These are phyloP conservation scores for Ceratina calcarata DNA, from an alignment of 1,140 invertebrate genomes.

Conservation along the genomic window DNA sequence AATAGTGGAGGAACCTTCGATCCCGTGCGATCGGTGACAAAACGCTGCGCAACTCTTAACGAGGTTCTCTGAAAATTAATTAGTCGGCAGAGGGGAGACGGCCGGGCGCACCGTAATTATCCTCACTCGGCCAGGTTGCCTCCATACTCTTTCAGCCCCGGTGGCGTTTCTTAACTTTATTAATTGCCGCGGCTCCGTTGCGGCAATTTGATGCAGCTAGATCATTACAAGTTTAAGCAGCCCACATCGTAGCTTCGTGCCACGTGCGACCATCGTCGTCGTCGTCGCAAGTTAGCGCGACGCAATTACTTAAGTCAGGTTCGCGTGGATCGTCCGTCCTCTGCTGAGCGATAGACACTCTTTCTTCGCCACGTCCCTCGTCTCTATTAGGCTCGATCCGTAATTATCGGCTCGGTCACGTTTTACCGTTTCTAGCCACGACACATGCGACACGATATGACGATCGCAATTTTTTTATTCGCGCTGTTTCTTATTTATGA, in stretches of 20 bases:
- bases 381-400: too few species aligned
- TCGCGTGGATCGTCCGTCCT: constrained; percentile 46
- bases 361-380: too few species aligned
- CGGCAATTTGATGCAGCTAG: constrained; percentile 57
- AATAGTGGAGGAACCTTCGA: too few species aligned
- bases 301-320: constrained; percentile 52
- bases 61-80: constrained; percentile 39
- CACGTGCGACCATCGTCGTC: constrained; percentile 2
- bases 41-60: neutral
- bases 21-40: too few species aligned
- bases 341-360: too few species aligned
- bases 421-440: too few species aligned
- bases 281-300: constrained; percentile 8
- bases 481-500: too few species aligned
- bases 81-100: neutral
- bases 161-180: constrained; percentile 61
- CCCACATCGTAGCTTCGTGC: neutral
- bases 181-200: constrained; percentile 57
- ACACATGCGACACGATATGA: too few species aligned
- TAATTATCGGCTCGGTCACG: constrained; percentile 6
- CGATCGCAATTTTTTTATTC: too few species aligned
- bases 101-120: constrained; percentile 30
- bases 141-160: constrained; percentile 43
- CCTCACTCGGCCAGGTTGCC: constrained; percentile 15
- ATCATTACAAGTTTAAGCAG: constrained; percentile 59